Conservation (phyloP, 2,113 vertebrate genomes). For the Epinephelus fuscoguttatus region DNA sequence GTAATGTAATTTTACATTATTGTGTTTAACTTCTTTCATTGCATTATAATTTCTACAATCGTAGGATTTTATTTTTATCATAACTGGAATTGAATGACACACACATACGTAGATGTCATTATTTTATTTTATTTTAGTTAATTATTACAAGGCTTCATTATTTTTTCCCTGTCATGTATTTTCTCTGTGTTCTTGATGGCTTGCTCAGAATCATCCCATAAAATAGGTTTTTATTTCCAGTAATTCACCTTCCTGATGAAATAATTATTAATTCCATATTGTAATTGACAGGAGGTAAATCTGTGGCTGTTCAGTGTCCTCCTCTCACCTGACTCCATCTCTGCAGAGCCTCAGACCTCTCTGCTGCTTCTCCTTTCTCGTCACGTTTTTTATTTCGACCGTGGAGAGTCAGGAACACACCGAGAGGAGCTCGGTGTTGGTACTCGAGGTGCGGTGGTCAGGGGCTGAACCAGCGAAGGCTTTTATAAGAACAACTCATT, state of each 20-base stretch:
- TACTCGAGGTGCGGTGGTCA: conserved; percentile 56
- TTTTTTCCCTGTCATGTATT: neutral
- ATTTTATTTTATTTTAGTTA: neutral
- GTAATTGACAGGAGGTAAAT: neutral
- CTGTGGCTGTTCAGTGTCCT: neutral
- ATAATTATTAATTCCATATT: neutral
- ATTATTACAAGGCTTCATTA: neutral
- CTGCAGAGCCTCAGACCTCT: neutral
- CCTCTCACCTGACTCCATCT: neutral
- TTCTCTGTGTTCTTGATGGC: neutral
- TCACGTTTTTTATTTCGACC: conserved; percentile 37
- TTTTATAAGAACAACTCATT: conserved; percentile 81
- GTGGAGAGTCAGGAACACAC: conserved; percentile 8
- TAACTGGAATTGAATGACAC: neutral
- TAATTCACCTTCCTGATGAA: neutral
- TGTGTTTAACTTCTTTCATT: neutral
- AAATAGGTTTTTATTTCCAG: neutral
- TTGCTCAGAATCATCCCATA: neutral
- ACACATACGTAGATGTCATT: neutral
- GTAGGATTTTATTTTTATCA: neutral
- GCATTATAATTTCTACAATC: neutral
- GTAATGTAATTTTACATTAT: neutral
- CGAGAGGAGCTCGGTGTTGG: conserved; percentile 40
- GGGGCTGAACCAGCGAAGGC: conserved; percentile 61
- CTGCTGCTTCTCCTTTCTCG: neutral